phyloP scores from a whole-genome alignment of 2,113 vertebrate species.

The Callionymus lyra region DNA sequence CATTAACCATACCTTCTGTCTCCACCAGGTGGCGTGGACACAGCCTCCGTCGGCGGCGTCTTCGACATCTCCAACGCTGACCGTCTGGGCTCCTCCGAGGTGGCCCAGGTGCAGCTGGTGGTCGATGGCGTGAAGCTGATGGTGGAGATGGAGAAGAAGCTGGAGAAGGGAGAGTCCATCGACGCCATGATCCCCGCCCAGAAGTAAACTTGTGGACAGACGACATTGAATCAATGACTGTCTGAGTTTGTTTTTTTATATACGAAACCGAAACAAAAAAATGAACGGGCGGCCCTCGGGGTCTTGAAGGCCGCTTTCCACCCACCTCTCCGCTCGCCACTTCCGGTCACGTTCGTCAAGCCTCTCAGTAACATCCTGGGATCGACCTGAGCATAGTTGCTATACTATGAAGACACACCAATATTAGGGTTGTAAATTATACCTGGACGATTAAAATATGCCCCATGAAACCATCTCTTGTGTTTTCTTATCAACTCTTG shows the following conservation, averaged over 20 bases:
- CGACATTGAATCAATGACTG: conserved; percentile 31
- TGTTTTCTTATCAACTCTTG: conserved; percentile 7
- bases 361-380: conserved; percentile 68
- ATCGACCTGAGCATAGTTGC: conserved; percentile 60
- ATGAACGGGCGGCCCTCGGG: conserved; percentile 41
- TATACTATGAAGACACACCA: conserved; percentile 43
- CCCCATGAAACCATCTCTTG: conserved; percentile 57
- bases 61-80: conserved; percentile 97
- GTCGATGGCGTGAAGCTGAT: conserved; percentile 95
- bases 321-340: conserved; percentile 19
- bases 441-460: conserved; percentile 60
- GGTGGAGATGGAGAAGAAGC: conserved; percentile 96
- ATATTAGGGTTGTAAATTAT: conserved; percentile 61
- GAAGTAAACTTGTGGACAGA: conserved; percentile 74
- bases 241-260: conserved; percentile 36
- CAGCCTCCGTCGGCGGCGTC: conserved; percentile 82
- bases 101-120: conserved; percentile 90
- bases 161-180: conserved; percentile 86
- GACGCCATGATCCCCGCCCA: conserved; percentile 93
- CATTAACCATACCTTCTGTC: not conserved
- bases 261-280: conserved; percentile 36
- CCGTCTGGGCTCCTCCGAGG: conserved; percentile 90
- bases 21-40: conserved; percentile 86
- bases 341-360: too few relatives aligned
- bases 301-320: conserved; percentile 10